phyloP scores from a whole-genome alignment of 2,797 vertebrate species.

The Sebastes matsubarae region DNA sequence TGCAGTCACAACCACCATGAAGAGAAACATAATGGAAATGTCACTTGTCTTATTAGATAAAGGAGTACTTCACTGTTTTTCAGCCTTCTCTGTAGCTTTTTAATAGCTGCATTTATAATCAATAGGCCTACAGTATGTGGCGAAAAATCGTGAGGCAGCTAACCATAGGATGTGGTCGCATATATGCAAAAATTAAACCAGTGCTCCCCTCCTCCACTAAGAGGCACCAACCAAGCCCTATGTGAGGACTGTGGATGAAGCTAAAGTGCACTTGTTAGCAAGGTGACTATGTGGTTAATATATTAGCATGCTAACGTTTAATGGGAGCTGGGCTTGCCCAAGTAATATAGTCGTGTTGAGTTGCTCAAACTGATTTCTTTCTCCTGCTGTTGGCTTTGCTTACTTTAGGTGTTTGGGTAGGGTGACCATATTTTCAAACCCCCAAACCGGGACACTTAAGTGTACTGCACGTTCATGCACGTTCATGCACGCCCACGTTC shows the following conservation, averaged over 20 bases:
- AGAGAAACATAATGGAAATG: neutral
- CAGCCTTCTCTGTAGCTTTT: neutral
- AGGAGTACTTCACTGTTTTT: constrained; percentile 20
- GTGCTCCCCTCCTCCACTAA: neutral
- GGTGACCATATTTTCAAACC: too few species aligned
- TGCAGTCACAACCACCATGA: neutral
- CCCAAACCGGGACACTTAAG: too few species aligned
- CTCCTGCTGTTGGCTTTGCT: neutral
- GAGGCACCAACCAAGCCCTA: neutral
- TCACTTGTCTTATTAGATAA: neutral
- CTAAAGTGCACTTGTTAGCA: neutral
- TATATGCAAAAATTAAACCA: neutral
- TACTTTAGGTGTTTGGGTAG: neutral
- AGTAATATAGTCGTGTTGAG: neutral
- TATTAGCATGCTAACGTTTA: neutral
- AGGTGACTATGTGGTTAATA: neutral
- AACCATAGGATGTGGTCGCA: neutral
- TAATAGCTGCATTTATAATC: neutral
- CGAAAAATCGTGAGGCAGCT: neutral
- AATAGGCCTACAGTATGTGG: neutral
- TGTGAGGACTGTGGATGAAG: neutral
- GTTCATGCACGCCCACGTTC: too few species aligned
- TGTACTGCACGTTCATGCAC: too few species aligned
- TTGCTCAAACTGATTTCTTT: neutral
- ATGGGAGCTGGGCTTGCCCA: neutral